A percentile compares a stretch with the other conserved stretches of the same genome.
These are phyloP conservation scores for Pipra filicauda DNA, from an alignment of 2,113 vertebrate genomes.

Conservation along the genomic window DNA sequence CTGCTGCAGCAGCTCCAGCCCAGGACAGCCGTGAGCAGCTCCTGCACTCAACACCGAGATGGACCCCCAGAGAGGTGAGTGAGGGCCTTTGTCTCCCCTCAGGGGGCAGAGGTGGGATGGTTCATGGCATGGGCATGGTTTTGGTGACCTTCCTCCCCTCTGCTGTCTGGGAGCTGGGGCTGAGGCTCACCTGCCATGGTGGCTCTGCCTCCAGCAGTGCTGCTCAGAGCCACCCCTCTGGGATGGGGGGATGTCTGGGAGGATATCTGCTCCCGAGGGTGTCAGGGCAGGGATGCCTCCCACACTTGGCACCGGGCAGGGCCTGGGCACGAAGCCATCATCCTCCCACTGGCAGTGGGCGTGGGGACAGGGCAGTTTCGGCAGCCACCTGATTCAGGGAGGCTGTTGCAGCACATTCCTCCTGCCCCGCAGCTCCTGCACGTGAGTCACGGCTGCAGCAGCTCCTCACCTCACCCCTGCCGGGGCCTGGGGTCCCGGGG, in stretches of 20 bases:
- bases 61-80: neutral
- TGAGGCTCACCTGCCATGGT: neutral
- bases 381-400: slow-evolving; percentile 21
- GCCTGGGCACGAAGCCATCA: neutral
- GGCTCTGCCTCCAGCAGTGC: neutral
- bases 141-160: neutral
- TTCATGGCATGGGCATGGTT: neutral
- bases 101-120: fast-evolving
- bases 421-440: neutral
- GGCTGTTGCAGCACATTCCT: neutral
- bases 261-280: neutral
- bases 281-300: neutral
- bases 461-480: neutral
- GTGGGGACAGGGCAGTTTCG: slow-evolving; percentile 27
- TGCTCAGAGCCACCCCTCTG: neutral
- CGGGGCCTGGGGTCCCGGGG: fast-evolving
- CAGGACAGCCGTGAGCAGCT: neutral
- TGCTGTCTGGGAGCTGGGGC: neutral
- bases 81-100: neutral
- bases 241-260: fast-evolving
- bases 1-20: neutral
- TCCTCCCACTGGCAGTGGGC: neutral
- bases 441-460: neutral
- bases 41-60: fast-evolving
- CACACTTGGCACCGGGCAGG: neutral